A percentile compares a stretch with the other conserved stretches of the same genome.
Evolutionary conservation across 2,888 invertebrate genomes (phyloP).

Genomic region (Psylliodes chrysocephalus): DNA sequence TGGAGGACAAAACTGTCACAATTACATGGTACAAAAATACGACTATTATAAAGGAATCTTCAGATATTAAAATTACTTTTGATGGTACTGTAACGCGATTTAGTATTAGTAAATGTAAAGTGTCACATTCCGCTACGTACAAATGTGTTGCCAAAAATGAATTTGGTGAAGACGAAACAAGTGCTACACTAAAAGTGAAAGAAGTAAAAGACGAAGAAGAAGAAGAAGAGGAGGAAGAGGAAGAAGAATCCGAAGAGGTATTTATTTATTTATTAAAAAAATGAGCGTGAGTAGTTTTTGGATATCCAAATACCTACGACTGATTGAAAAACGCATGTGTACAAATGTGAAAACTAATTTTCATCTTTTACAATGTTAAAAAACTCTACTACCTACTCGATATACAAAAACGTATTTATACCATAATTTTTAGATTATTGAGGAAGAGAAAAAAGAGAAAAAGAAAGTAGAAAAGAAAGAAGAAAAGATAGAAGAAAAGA

Average conservation of each 20-base stretch:
- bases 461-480: conserved; percentile 57
- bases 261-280: conserved; percentile 1
- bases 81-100: conserved; percentile 85
- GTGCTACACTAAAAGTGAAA: conserved; percentile 84
- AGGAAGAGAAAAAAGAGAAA: conserved; percentile 51
- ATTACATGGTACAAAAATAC: conserved; percentile 89
- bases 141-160: conserved; percentile 90
- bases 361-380: too few species aligned
- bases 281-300: background rate
- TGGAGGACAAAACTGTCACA: conserved; percentile 81
- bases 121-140: conserved; percentile 83
- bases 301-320: too few species aligned
- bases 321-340: too few species aligned
- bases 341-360: too few species aligned
- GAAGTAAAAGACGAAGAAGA: conserved; percentile 62
- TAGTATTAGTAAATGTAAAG: conserved; percentile 78
- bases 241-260: conserved; percentile 58
- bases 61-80: conserved; percentile 81
- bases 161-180: conserved; percentile 88
- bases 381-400: too few species aligned
- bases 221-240: conserved; percentile 51
- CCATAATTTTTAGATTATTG: conserved; percentile 40
- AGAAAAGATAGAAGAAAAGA: conserved; percentile 57
- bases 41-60: conserved; percentile 79
- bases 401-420: too few species aligned